A percentile compares a stretch with the other conserved stretches of the same genome.
These are phyloP conservation scores for Drosophila yakuba DNA, from an alignment of 1,140 invertebrate species.

Conservation along the genomic window DNA sequence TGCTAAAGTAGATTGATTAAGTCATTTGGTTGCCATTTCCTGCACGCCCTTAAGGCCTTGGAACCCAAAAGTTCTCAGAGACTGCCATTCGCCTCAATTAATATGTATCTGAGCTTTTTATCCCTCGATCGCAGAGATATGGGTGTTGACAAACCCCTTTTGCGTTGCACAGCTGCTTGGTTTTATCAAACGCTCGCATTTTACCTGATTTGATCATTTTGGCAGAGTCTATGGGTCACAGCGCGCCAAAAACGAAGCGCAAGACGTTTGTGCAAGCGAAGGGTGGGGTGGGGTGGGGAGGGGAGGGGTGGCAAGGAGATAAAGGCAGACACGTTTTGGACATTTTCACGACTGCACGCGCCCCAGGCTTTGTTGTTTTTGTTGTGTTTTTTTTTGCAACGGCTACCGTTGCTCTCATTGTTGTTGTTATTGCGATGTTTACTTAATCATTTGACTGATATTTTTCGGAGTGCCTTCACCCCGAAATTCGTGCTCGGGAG, in stretches of 20 bases:
- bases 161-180: constrained; percentile 43
- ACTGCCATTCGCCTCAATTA: constrained; percentile 1
- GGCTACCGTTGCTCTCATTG: constrained; percentile 25
- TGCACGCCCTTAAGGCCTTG: not conserved
- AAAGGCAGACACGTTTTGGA: constrained; percentile 65
- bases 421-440: constrained; percentile 49
- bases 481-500: constrained; percentile 53
- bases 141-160: constrained; percentile 50
- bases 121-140: constrained; percentile 1
- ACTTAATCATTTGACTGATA: constrained; percentile 81
- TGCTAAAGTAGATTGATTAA: not conserved
- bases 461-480: constrained; percentile 79
- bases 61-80: not conserved
- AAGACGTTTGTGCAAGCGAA: not conserved
- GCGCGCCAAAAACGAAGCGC: constrained; percentile 49
- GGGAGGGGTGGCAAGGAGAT: constrained; percentile 7
- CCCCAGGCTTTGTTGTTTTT: constrained; percentile 37
- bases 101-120: constrained; percentile 5
- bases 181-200: constrained; percentile 17
- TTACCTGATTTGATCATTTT: constrained; percentile 75
- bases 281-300: not conserved
- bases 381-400: constrained; percentile 35
- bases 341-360: constrained; percentile 69
- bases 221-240: constrained; percentile 38
- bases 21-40: not conserved